These are phyloP conservation scores for Lycia hirtaria DNA, from an alignment of 2,888 invertebrate species.

Conservation along the genomic window DNA sequence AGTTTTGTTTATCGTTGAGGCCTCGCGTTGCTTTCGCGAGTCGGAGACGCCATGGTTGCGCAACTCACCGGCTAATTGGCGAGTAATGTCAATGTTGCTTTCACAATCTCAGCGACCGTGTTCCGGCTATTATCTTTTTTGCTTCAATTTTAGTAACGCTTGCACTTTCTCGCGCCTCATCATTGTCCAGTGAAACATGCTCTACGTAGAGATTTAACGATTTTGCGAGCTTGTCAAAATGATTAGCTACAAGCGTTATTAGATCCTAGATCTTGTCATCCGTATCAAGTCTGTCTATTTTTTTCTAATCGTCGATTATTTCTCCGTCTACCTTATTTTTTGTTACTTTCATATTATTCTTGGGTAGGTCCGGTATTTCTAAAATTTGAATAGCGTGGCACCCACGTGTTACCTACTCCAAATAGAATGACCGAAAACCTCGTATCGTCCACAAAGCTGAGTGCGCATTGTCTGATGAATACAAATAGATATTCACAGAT, in stretches of 20 bases:
- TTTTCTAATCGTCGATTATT: neutral
- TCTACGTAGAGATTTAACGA: slow-evolving; percentile 18
- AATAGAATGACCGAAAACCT: neutral
- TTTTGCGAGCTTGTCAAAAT: slow-evolving; percentile 15
- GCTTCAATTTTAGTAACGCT: slow-evolving; percentile 58
- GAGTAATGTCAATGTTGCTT: slow-evolving; percentile 82
- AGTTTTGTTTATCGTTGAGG: slow-evolving; percentile 67
- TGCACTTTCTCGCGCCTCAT: slow-evolving; percentile 61
- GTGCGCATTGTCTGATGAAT: slow-evolving; percentile 21
- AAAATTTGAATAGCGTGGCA: neutral
- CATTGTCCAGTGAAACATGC: slow-evolving; percentile 26
- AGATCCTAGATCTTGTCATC: neutral
- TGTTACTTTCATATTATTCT: neutral
- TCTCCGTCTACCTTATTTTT: neutral
- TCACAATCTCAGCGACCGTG: slow-evolving; percentile 67
- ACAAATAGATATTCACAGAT: slow-evolving; percentile 29
- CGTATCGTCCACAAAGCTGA: slow-evolving; percentile 2
- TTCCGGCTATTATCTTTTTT: slow-evolving; percentile 69
- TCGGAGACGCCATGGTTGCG: slow-evolving; percentile 58
- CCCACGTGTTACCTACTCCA: slow-evolving; percentile 1
- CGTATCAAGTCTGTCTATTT: neutral
- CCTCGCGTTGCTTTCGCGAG: slow-evolving; percentile 71
- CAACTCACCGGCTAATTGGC: slow-evolving; percentile 70
- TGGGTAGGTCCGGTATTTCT: too few relatives aligned
- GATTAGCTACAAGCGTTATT: neutral